Base-by-base conservation (phyloP, 2,797 vertebrate species). In the Odontamblyopus rebecca region DNA sequence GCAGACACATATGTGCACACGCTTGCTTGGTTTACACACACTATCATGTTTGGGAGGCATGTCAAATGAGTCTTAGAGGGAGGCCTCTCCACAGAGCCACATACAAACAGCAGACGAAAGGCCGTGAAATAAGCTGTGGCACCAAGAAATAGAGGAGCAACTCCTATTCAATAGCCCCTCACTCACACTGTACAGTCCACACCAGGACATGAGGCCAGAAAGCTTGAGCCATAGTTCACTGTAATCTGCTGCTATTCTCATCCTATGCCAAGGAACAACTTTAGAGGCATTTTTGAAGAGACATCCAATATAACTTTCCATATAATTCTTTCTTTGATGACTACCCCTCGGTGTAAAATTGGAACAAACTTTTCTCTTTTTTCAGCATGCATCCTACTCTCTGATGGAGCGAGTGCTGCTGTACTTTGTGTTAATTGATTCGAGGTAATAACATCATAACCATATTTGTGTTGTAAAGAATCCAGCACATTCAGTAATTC, bases 71-170 rank as follows among this genome's bases (percentile, higher is more conserved):
- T 79, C 76, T 76, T 76, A 78, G 81, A 78, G 81, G 79, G 77
- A 88, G 78, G 81, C 73, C 72, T 69, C 70, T 73, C 67, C 35
- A 82, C 76, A 79, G 71, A 54, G 71, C 66, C 6, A 2, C 75
- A 71, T 72, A 76, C 70, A 85, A 83, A 85, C 72, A 69, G 69
- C 74, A 83, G 88, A 93, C 54, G 77, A 82, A 85, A 71, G 77
- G 82, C 88, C 72, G 76, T 92, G 89, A 92, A 93, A 92, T 91
- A 89, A 86, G 86, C 82, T 82, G 76, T 85, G 87, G 87, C 89
- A 92, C 84, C 74, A 60, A 89, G 86, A 87, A 89, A 85, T 81
- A 81, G 73, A 68, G 76, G 82, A 84, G 79, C 77, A 74, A 71
- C 71, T 73, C 70, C 69, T 80, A 66, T 80, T 85, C 78, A 85